Evolutionary conservation across 2,797 vertebrate species (phyloP), one percentile per base, ranked within the genome.

Genomic region (Gallinago stenura): DNA sequence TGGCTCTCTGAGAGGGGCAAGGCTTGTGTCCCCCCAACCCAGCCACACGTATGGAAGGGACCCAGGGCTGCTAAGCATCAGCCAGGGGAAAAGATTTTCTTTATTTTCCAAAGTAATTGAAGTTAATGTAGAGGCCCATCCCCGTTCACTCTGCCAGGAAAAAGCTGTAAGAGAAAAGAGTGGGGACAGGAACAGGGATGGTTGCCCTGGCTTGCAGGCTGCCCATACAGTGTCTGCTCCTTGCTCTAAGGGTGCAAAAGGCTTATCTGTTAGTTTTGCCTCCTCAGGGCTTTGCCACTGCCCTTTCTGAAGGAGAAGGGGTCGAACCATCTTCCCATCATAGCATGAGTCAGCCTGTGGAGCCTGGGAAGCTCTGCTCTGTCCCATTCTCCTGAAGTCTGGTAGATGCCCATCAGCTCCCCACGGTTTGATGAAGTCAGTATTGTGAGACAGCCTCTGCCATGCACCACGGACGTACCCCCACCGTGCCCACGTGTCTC

Each of bases 401-500:
- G n/a, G 22, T 17, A 51, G 81, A 15, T 69, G 39, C 50, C 33
- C 80, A 50, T 61, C 62, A 71, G 73, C 4, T 2, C 10, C 22
- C 24, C 5, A 0, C 11, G 53, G 31, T 43, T 12, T 80, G 68
- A 73, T 41, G 39, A 69, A 92, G 57, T 58, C 78, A 54, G 22
- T 22, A 16, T 11, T 39, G 51, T 72, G 21, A 58, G 68, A 76
- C 69, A 83, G n/a, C 25, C 53, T 5, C 24, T 1, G 1, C 71
- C 7, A 0, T 80, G 94, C 90, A 56, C 75, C 95, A 87, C 0
- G 0, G 76, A 5, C 41, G 64, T 70, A n/a, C n/a, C 15, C 54
- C 31, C 0, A 0, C 0, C 0, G 9, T 60, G 81, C 83, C 62
- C 0, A 0, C 6, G 6, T 78, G 81, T 75, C 89, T 92, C 71